Evolutionary conservation across 2,888 invertebrate genomes (phyloP).

Genomic region (Melitaea athalia): DNA sequence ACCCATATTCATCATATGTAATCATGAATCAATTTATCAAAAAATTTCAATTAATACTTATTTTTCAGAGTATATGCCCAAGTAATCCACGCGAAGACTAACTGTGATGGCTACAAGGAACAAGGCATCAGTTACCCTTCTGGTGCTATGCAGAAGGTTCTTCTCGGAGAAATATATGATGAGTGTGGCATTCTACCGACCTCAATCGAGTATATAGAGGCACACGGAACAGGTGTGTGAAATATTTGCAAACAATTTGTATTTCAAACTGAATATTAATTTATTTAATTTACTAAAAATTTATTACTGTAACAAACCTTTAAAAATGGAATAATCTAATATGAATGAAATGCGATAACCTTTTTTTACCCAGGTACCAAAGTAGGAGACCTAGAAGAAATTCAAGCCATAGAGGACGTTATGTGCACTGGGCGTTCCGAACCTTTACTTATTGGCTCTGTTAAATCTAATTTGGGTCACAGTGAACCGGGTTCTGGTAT

Average conservation of each 20-base stretch:
- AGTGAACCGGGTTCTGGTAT: conserved; percentile 93
- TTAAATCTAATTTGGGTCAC: conserved; percentile 97
- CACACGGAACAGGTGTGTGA: conserved; percentile 88
- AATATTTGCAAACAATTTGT: no score
- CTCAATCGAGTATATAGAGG: conserved; percentile 90
- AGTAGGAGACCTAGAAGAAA: conserved; percentile 96
- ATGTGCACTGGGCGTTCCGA: conserved; percentile 88
- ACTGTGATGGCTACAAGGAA: conserved; percentile 88
- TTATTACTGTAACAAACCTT: no score
- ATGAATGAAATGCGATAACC: no score
- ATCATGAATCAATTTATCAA: no score
- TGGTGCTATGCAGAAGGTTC: conserved; percentile 83
- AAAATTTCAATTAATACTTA: neutral
- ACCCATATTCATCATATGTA: no score
- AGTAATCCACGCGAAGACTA: neutral
- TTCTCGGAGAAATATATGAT: conserved; percentile 82
- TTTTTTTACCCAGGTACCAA: conserved; percentile 78
- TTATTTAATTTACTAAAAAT: no score
- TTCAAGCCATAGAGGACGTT: conserved; percentile 90
- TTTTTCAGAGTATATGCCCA: neutral
- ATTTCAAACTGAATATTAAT: no score
- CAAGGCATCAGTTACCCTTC: conserved; percentile 87
- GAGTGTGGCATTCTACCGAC: conserved; percentile 87
- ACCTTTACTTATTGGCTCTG: conserved; percentile 92
- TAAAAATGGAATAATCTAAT: no score